Evolutionary conservation across 2,888 invertebrate species (phyloP).

Genomic region (Drosophila macrospina): DNA sequence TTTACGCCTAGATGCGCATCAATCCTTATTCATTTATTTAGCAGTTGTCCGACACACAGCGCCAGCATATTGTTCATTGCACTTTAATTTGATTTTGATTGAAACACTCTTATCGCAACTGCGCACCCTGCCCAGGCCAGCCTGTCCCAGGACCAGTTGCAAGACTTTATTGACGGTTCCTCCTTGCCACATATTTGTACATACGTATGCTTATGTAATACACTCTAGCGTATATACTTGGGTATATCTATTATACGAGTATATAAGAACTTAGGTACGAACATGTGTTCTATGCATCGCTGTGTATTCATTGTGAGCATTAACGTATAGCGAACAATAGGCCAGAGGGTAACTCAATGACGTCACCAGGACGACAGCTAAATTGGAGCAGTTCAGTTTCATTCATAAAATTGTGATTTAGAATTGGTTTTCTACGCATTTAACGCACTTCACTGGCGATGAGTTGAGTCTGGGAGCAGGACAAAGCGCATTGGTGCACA

Average conservation of each 20-base stretch:
- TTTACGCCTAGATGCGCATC: conserved; percentile 74
- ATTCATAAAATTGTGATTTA: conserved; percentile 64
- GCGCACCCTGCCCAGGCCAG: conserved; percentile 55
- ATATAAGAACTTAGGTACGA: not conserved
- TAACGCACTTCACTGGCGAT: conserved; percentile 37
- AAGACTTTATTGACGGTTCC: conserved; percentile 6
- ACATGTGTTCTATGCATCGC: not conserved
- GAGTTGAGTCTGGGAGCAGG: conserved; percentile 12
- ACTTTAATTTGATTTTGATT: conserved; percentile 78
- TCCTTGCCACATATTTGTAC: not conserved
- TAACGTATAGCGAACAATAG: not conserved
- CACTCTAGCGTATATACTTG: not conserved
- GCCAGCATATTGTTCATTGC: conserved; percentile 71
- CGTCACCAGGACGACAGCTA: conserved; percentile 45
- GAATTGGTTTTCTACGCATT: conserved; percentile 31
- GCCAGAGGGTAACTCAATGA: conserved; percentile 20
- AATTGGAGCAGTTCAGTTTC: conserved; percentile 47
- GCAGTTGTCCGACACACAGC: conserved; percentile 26
- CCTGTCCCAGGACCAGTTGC: not conserved
- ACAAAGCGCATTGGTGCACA: conserved; percentile 75
- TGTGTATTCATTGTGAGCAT: not conserved
- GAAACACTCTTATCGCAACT: conserved; percentile 70
- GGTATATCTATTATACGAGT: not conserved
- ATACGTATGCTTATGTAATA: not conserved
- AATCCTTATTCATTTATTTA: conserved; percentile 65